Percentiles rank a stretch among this genome's conserved stretches.
Evolutionary conservation across 1,140 invertebrate genomes (phyloP).

Genomic region (Apis mellifera): Amel_HAv3.1 CM009931.2:19312001-19312500

Average conservation of each 20-base stretch:
- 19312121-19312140: not conserved
- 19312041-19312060: not conserved
- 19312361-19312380: not conserved
- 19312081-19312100: not conserved
- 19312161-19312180: not conserved
- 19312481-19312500: not conserved
- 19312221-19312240: too few species aligned
- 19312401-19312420: not conserved
- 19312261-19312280: not conserved
- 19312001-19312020: slow-evolving; percentile 64
- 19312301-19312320: not conserved
- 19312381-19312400: slow-evolving; percentile 26
- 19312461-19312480: not conserved
- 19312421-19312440: not conserved
- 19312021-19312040: slow-evolving; percentile 1
- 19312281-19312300: not conserved
- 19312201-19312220: too few species aligned
- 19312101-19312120: not conserved
- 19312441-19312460: slow-evolving; percentile 9
- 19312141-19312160: not conserved
- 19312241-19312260: not conserved
- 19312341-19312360: not conserved
- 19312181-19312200: not conserved
- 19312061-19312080: not conserved
- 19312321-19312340: not conserved